Base-by-base conservation (phyloP, 2,888 invertebrate genomes). In the Ochropacha duplaris region DNA sequence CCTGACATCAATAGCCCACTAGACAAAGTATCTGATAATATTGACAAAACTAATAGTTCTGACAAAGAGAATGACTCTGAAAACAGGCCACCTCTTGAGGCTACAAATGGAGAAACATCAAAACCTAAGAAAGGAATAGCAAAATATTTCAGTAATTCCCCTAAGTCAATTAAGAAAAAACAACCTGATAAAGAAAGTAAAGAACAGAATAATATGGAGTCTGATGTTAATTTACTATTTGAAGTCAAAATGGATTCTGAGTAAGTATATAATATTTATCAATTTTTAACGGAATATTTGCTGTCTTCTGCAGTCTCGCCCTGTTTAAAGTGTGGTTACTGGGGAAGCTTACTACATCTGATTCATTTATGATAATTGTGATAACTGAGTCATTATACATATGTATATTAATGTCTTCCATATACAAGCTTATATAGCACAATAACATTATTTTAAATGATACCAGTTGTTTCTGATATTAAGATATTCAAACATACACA, bases 151-250 rank as follows among this genome's bases (percentile, higher is more conserved):
- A 72, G 56, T 34, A 86, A 77, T 68, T 71, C 74, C 26, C 71
- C 78, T 16, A 83, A 75, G 60, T 52, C 49, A 55, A 49, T 39
- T 4, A 69, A 63, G 49, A 76, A 72, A 60, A 84, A 74, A 70
- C 60, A 55, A 39, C 57, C 31, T 22, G 72, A 71, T 14, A 74
- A 67, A 39, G 69, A 66, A 22, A 61, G 4, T 51, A 66, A 51
- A 26, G 63, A 62, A 24, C 64, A 68, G 31, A 55, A n/a, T 14
- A 57, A 58, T 4, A 64, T 61, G 44, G 60, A 44, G 24, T 61
- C 51, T 22, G 87, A 93, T 57, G 75, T 78, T 1, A 78, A 88
- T 54, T 69, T 94, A 57, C 71, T 93, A 50, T 94, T 89, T 74
- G 84, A 88, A 80, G 84, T 94, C 49, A 76, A 83, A 66, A 68